Evolutionary conservation across 2,113 vertebrate genomes (phyloP).

Genomic region (Channa maculata): DNA sequence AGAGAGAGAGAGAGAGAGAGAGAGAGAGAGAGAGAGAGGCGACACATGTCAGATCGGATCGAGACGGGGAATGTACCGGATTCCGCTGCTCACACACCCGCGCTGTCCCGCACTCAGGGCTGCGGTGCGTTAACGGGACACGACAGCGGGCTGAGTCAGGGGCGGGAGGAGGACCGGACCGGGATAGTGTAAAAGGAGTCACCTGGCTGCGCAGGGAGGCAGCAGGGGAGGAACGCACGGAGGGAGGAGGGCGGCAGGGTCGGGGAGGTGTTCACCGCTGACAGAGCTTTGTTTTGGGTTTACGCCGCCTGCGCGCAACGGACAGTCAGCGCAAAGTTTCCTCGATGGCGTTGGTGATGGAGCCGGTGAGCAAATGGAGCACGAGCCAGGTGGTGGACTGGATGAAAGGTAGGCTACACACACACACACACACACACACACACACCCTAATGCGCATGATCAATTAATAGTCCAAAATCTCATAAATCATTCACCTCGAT

Average conservation of each 20-base stretch:
- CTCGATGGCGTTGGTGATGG: conserved; percentile 84
- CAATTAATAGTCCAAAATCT: background rate
- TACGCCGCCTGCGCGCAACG: conserved; percentile 43
- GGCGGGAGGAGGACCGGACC: conserved; percentile 22
- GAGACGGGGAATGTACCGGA: conserved; percentile 67
- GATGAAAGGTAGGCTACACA: conserved; percentile 80
- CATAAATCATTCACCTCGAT: conserved; percentile 5
- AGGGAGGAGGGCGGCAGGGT: background rate
- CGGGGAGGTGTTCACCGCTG: conserved; percentile 14
- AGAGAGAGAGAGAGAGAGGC: conserved; percentile 12
- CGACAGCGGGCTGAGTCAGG: conserved; percentile 31
- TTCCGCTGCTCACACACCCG: conserved; percentile 43
- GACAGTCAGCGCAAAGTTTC: conserved; percentile 75
- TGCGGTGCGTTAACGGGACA: conserved; percentile 53
- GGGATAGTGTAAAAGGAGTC: conserved; percentile 30
- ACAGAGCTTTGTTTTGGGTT: conserved; percentile 36
- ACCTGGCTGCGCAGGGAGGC: conserved; percentile 52
- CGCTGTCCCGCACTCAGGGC: conserved; percentile 51
- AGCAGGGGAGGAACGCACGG: background rate
- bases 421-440: background rate
- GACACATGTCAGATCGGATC: conserved; percentile 60
- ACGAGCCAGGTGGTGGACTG: conserved; percentile 84
- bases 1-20: conserved; percentile 1
- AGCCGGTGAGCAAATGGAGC: conserved; percentile 86
- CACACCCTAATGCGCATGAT: background rate